Evolutionary conservation across 2,113 vertebrate genomes (phyloP).

Genomic region (Macrotis lagotis): DNA sequence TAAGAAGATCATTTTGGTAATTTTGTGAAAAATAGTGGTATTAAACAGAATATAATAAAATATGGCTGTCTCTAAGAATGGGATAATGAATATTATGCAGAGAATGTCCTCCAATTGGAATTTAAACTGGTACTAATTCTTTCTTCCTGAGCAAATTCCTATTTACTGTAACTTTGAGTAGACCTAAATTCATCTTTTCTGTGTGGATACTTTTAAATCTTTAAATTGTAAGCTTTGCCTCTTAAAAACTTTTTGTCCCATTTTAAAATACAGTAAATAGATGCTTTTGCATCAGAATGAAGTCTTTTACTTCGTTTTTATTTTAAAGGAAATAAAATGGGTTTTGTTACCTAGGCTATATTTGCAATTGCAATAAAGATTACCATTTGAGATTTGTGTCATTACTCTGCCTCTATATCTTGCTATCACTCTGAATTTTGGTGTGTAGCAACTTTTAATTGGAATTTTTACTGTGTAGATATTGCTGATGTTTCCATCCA

Average conservation of each 20-base stretch:
- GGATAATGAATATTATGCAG: background rate
- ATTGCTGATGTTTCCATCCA: constrained; percentile 95
- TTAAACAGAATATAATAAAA: background rate
- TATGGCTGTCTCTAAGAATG: background rate
- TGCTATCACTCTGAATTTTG: background rate
- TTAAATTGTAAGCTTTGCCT: background rate
- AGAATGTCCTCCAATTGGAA: background rate
- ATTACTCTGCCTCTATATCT: background rate
- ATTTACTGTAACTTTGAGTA: background rate
- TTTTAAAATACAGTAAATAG: background rate
- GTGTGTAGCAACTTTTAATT: constrained; percentile 2
- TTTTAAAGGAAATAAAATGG: constrained; percentile 44
- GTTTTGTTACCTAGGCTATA: background rate
- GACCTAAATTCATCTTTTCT: background rate
- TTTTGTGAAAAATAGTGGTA: background rate
- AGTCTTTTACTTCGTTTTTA: background rate
- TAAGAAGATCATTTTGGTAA: background rate
- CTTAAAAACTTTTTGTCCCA: constrained; percentile 19
- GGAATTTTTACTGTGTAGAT: constrained; percentile 80
- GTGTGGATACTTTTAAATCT: background rate
- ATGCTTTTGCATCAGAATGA: background rate
- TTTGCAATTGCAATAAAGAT: constrained; percentile 11
- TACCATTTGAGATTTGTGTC: background rate
- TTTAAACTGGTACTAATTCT: background rate
- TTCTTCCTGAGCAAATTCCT: background rate